Evolutionary conservation across 2,113 vertebrate genomes (phyloP), one percentile per base, ranked within the genome.

Genomic region (Hyaena hyaena): DNA sequence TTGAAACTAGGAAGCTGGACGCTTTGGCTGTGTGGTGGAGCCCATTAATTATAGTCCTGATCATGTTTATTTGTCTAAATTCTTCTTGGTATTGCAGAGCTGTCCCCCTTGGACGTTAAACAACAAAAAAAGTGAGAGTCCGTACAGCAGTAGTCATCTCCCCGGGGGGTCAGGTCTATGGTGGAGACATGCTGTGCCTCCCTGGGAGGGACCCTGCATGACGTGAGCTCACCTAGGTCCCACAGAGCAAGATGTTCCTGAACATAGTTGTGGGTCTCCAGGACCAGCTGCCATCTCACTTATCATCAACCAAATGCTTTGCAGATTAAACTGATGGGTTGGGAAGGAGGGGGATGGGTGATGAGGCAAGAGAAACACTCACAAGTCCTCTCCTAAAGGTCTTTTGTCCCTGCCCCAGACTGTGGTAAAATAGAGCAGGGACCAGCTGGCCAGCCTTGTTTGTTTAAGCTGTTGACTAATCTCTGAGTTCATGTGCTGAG

Each of bases 401-500:
- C 98, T 97, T 98, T 97, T 95, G 97, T 98, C 96, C 97, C 55
- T 98, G 98, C 92, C 98, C 98, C 97, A 99, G 99, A 99, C 98
- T 98, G 99, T 98, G 99, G 98, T 99, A 96, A 99, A 95, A 96
- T 96, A 98, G 92, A 97, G 90, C 96, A 98, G 98, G 98, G 97
- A 98, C 97, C 98, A 98, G 98, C 98, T 98, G 98, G 98, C 97
- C 98, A 98, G 95, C 85, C 81, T 97, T 99, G 99, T 99, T 99
- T 99, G 98, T 98, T 97, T 98, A 99, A 99, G 98, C 92, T 98
- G 98, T 99, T 99, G 98, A 99, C 98, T 98, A 99, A 99, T 98
- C 98, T 99, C 98, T 97, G 98, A 98, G 98, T 98, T 99, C 98
- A 98, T 99, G 98, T 98, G 98, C 98, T 98, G 98, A 99, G 98